Evolutionary conservation across 2,113 vertebrate species (phyloP).

Genomic region (Fukomys damarensis): DNA sequence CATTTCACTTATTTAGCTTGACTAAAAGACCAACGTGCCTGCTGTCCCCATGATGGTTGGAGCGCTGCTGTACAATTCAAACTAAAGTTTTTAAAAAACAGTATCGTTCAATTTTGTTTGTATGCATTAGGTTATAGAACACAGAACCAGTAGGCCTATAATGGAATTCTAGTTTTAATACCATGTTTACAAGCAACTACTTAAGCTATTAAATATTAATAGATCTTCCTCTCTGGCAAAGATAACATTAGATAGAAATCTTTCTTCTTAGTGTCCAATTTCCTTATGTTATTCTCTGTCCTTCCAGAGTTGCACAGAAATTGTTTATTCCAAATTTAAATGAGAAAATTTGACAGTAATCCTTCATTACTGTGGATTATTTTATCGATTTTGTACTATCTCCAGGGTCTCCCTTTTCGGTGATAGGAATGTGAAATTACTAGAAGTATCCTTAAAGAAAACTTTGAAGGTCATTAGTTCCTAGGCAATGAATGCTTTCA

Average conservation of each 20-base stretch:
- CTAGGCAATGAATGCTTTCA: conserved; percentile 61
- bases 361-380: neutral
- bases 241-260: neutral
- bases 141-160: neutral
- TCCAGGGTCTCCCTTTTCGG: conserved; percentile 58
- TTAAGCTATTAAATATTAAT: conserved; percentile 29
- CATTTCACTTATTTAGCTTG: conserved; percentile 68
- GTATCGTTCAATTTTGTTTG: neutral
- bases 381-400: conserved; percentile 60
- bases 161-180: neutral
- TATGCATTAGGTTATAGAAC: neutral
- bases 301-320: neutral
- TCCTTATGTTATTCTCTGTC: neutral
- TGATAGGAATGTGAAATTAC: conserved; percentile 49
- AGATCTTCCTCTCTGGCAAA: neutral
- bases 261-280: neutral
- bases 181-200: conserved; percentile 2
- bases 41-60: neutral
- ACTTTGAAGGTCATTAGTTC: conserved; percentile 74
- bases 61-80: conserved; percentile 27
- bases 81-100: neutral
- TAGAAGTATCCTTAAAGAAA: conserved; percentile 73
- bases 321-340: conserved; percentile 26
- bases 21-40: conserved; percentile 51
- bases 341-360: neutral